A percentile compares a stretch with the other conserved stretches of the same genome.
phyloP scores from a whole-genome alignment of 2,888 invertebrate species.

The Synergus itoensis region DNA sequence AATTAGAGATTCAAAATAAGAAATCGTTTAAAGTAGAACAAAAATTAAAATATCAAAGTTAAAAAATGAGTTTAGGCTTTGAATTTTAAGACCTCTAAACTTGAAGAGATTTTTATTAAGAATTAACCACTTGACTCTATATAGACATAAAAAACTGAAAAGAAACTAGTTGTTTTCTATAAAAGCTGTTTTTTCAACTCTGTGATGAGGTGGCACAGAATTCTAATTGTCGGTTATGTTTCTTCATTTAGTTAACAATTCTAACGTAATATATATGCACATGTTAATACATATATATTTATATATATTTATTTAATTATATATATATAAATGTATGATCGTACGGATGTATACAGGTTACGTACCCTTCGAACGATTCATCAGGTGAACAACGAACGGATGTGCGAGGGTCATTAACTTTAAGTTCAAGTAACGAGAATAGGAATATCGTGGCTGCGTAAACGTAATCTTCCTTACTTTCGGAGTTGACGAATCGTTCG shows the following conservation, averaged over 20 bases:
- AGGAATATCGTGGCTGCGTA: constrained; percentile 37
- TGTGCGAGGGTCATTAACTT: constrained; percentile 44
- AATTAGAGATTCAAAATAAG: not conserved
- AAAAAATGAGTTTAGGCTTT: too few species aligned
- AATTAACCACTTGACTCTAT: not conserved
- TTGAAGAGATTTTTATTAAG: too few species aligned
- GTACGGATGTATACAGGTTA: constrained; percentile 27
- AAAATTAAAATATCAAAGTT: not conserved
- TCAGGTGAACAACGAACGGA: constrained; percentile 40
- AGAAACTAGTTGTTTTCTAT: not conserved
- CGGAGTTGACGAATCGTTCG: constrained; percentile 54
- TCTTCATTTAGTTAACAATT: constrained; percentile 19
- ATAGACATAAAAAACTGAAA: not conserved
- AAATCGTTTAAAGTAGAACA: not conserved
- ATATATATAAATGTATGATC: constrained; percentile 45
- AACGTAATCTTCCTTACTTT: constrained; percentile 47
- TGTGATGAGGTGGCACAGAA: not conserved
- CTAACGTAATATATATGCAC: constrained; percentile 1
- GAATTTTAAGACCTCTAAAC: too few species aligned
- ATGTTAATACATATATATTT: constrained; percentile 43
- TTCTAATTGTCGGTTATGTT: not conserved
- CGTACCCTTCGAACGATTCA: constrained; percentile 47
- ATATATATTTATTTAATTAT: constrained; percentile 56
- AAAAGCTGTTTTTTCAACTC: not conserved
- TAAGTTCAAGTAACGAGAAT: constrained; percentile 36